These are phyloP conservation scores for Endomychus coccineus DNA, from an alignment of 2,888 invertebrate genomes.

Conservation along the genomic window DNA sequence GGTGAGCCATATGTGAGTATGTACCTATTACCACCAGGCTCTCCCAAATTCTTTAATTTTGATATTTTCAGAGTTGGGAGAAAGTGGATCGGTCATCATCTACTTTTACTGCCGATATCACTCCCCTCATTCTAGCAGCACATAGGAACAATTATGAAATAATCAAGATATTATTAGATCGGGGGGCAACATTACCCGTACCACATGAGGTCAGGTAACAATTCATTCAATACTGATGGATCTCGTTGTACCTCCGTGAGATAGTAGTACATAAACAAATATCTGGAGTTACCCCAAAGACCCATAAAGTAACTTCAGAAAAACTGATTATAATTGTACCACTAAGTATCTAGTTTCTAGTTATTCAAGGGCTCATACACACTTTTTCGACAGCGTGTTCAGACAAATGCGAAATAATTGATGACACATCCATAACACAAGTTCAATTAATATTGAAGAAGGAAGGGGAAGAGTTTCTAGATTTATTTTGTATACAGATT, in stretches of 20 bases:
- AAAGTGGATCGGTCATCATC: conserved; percentile 70
- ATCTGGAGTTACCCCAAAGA: conserved; percentile 2
- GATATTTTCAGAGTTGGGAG: conserved; percentile 68
- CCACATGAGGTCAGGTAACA: conserved; percentile 85
- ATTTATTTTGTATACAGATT: no score
- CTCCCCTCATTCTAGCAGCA: conserved; percentile 88
- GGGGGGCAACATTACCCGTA: conserved; percentile 85
- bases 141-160: conserved; percentile 98
- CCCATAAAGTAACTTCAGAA: not conserved
- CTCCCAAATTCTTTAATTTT: not conserved
- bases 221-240: no score
- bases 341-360: not conserved
- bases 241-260: no score
- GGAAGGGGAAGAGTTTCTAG: no score
- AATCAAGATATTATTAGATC: conserved; percentile 84
- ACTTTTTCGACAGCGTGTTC: no score
- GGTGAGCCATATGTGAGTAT: conserved; percentile 71
- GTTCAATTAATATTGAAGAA: no score
- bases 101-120: conserved; percentile 90
- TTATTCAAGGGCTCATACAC: no score
- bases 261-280: no score
- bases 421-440: no score
- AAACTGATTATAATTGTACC: not conserved
- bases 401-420: no score
- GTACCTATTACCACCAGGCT: no score